phyloP scores from a whole-genome alignment of 2,888 invertebrate species.

The Drosophila maculinotata region DNA sequence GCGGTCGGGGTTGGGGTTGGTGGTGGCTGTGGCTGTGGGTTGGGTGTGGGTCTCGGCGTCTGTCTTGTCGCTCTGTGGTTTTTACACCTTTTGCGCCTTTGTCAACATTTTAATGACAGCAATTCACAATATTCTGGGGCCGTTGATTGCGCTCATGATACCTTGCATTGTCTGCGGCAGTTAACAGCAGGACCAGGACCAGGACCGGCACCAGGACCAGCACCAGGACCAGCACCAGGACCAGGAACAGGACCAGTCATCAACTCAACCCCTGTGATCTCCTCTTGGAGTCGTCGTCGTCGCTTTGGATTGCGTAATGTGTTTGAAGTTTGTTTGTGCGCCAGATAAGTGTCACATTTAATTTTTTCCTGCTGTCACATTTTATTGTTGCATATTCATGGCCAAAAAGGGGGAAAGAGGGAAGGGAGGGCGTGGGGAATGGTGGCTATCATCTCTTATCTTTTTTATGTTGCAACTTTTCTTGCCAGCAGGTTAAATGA shows the following conservation, averaged over 20 bases:
- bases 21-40: constrained; percentile 1
- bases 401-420: constrained; percentile 7
- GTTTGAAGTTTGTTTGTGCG: constrained; percentile 62
- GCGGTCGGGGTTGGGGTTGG: background rate
- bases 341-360: constrained; percentile 76
- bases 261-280: constrained; percentile 9
- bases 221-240: constrained; percentile 8
- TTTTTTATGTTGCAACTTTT: constrained; percentile 72
- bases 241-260: constrained; percentile 11
- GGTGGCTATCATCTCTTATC: constrained; percentile 54
- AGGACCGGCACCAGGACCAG: constrained; percentile 3
- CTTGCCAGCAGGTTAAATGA: constrained; percentile 39
- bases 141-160: constrained; percentile 70
- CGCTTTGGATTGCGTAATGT: constrained; percentile 49
- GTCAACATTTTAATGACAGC: constrained; percentile 81
- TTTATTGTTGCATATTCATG: constrained; percentile 77
- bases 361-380: constrained; percentile 62
- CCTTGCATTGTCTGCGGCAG: constrained; percentile 65
- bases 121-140: constrained; percentile 67
- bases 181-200: constrained; percentile 14
- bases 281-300: constrained; percentile 3
- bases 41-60: constrained; percentile 15
- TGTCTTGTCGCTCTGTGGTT: constrained; percentile 51
- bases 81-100: constrained; percentile 79
- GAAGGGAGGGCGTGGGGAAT: background rate